Evolutionary conservation across 2,888 invertebrate genomes (phyloP), one percentile per base, ranked within the genome.

Genomic region (Lymantria dispar): DNA sequence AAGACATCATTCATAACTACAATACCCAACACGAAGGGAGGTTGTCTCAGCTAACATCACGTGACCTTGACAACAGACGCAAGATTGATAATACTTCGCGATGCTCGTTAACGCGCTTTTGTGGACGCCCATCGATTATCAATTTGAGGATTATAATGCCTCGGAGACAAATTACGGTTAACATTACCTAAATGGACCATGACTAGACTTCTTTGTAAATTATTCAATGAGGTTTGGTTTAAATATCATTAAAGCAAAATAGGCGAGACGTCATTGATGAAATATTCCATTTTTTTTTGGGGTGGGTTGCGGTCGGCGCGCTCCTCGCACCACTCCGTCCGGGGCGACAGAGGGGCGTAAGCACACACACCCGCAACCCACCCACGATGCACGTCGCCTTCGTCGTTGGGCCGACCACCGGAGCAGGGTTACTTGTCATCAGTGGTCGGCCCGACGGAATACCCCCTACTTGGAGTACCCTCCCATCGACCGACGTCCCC

Each of bases 71-170:
- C 64, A 48, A 54, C 54, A 52, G 52, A 38, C 53, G 59, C 64
- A 80, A 82, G 82, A 83, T 83, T 81, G 80, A 83, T 83, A 76
- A 68, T 67, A 58, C 62, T 66, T 58, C 45, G 44, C 56, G 59
- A 49, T 59, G 76, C 74, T 82, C 80, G 81, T 83, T 83, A 83
- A 74, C 72, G 57, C 66, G 60, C 76, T 66, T 73, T 79, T 78
- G 77, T 81, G 69, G 64, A 60, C 65, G 69, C 66, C 72, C 77
- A 79, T 81, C 79, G 80, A 81, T 83, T 83, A 83, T 81, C 76
- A 83, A 81, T 84, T 82, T 81, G 70, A 73, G 72, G 71, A 72
- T 74, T 68, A 78, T 69, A 76, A 74, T 68, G 65, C 71, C 67
- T 60, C 46, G 45, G 70, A 75, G 80, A 80, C 82, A 80, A 81